A percentile compares a stretch with the other conserved stretches of the same genome.
Evolutionary conservation across 2,888 invertebrate species (phyloP).

Genomic region (Halocaridina rubra): DNA sequence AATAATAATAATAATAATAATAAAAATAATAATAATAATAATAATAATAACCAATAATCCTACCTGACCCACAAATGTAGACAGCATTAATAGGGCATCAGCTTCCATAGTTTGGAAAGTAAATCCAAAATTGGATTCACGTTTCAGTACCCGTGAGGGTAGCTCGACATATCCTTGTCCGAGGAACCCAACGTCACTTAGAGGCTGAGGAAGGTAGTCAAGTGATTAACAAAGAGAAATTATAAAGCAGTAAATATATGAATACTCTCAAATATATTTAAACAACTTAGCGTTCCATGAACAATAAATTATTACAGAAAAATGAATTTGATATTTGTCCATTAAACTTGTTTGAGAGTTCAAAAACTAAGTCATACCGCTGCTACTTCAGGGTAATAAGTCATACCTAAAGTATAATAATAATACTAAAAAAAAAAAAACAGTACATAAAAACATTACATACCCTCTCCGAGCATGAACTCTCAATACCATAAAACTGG

Average conservation of each 20-base stretch:
- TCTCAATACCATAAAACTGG: conserved; percentile 79
- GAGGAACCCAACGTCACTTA: conserved; percentile 80
- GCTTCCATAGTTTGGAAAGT: conserved; percentile 80
- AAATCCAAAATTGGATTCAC: conserved; percentile 79
- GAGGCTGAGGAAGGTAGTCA: conserved; percentile 69
- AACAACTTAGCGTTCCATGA: too few species aligned
- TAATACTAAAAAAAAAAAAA: too few species aligned
- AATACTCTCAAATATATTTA: too few species aligned
- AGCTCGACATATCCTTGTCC: conserved; percentile 85
- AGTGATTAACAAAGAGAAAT: background rate
- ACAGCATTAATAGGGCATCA: conserved; percentile 78
- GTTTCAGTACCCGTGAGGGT: conserved; percentile 76
- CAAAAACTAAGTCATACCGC: too few species aligned
- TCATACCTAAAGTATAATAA: too few species aligned
- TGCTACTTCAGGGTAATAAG: too few species aligned
- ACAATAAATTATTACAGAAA: too few species aligned
- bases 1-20: too few species aligned
- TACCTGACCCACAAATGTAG: conserved; percentile 71
- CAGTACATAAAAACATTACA: conserved; percentile 40
- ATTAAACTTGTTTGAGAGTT: too few species aligned
- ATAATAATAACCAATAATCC: background rate
- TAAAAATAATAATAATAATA: too few species aligned
- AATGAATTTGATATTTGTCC: too few species aligned
- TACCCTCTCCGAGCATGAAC: conserved; percentile 79
- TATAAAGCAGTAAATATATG: background rate